Evolutionary conservation across 2,888 invertebrate genomes (phyloP), one percentile per base, ranked within the genome.

Genomic region (Drosophila melanosoma): DNA sequence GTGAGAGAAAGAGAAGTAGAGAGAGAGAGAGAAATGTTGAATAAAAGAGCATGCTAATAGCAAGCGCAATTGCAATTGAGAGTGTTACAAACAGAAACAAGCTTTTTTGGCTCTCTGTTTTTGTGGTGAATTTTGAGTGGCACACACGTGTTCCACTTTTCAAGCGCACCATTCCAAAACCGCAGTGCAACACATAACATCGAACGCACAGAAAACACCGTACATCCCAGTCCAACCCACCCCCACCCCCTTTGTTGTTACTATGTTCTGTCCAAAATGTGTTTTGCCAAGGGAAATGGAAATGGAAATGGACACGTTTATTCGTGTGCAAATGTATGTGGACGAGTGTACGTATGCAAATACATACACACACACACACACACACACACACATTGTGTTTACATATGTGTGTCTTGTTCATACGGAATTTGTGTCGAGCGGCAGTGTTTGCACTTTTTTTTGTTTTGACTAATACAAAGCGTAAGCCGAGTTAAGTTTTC

Each of bases 141-240:
- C 69, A 74, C 84, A 84, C 86, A 89, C 85, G 85, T 85, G 85
- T 82, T 78, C 85, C 89, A 86, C 53, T 85, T 88, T 79, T 75
- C 68, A 71, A 69, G 78, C 77, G 67, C 69, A 78, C 68, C 70
- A 82, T 52, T 65, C 59, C 63, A 51, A 59, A 69, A 48, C 67
- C 79, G 69, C 76, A 75, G 63, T 67, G 65, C 79, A 69, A 58
- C 62, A 65, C 83, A 54, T 33, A 29, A 42, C 49, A 54, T 15
- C 32, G n/a, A 23, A 20, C 23, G 3, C 32, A 23, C 10, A 17
- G n/a, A 5, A 5, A 2, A 51, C 33, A 7, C 17, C 15, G 35
- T 1, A 17, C 48, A 15, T 32, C 29, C 6, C 32, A 32, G 15
- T 42, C 45, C 59, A 62, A 65, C 54, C 29, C 29, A 29, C 6